Percentiles rank a stretch among this genome's conserved stretches.
Conservation (phyloP, 2,113 vertebrate species). For the Pristiophorus japonicus region DNA sequence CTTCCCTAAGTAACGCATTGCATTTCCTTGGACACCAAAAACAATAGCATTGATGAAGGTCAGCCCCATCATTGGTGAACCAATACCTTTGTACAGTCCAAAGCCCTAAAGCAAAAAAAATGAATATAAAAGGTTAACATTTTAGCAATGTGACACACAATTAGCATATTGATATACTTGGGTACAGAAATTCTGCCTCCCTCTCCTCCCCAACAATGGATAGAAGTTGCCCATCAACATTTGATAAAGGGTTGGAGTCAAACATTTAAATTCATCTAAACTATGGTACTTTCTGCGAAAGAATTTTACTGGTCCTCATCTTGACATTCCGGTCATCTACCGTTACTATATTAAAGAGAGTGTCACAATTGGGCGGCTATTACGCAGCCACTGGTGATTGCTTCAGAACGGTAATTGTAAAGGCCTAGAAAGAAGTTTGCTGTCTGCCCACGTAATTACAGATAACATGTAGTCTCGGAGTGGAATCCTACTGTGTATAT, state of each 20-base stretch:
- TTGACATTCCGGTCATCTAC: too few species aligned
- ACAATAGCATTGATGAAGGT: constrained; percentile 97
- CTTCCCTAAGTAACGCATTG: constrained; percentile 69
- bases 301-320: neutral
- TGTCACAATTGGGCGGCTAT: too few species aligned
- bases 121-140: neutral
- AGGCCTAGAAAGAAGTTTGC: too few species aligned
- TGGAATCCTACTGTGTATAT: too few species aligned
- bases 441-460: too few species aligned
- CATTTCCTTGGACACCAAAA: constrained; percentile 89
- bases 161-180: neutral
- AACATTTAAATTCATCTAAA: neutral
- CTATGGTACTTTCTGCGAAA: neutral
- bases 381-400: too few species aligned
- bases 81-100: constrained; percentile 92
- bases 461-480: too few species aligned
- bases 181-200: neutral
- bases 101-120: constrained; percentile 57
- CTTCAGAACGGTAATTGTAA: too few species aligned
- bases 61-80: constrained; percentile 96
- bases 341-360: too few species aligned
- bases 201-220: neutral
- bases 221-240: neutral
- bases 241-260: neutral
- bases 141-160: neutral